These are phyloP conservation scores for Drosophila persimilis DNA, from an alignment of 1,140 invertebrate genomes.

Conservation along the genomic window DNA sequence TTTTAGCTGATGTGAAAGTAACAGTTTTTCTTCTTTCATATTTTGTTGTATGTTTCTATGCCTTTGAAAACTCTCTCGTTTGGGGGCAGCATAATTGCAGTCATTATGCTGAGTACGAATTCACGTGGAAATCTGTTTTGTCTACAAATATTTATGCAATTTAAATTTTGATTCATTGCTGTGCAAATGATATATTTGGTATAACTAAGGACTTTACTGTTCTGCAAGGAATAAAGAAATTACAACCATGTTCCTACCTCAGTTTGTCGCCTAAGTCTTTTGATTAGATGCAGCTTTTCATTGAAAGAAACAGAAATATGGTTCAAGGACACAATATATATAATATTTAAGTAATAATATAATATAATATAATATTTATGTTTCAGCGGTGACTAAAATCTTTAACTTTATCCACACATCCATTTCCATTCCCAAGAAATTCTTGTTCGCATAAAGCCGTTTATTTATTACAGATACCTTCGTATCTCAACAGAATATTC, in stretches of 20 bases:
- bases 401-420: too few species aligned
- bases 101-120: conserved; percentile 39
- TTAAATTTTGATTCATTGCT: conserved; percentile 18
- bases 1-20: conserved; percentile 69
- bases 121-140: conserved; percentile 18
- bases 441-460: too few species aligned
- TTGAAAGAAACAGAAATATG: background rate
- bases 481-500: background rate
- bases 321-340: too few species aligned
- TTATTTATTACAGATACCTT: too few species aligned
- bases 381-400: too few species aligned
- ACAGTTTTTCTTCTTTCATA: conserved; percentile 53
- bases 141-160: conserved; percentile 25
- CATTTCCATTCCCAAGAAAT: too few species aligned
- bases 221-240: too few species aligned
- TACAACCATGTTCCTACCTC: background rate
- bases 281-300: background rate
- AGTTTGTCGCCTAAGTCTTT: conserved; percentile 20
- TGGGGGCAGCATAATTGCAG: conserved; percentile 24
- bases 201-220: background rate
- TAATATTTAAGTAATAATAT: too few species aligned
- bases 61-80: conserved; percentile 26
- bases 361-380: too few species aligned
- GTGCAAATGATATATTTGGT: background rate
- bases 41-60: conserved; percentile 6